A percentile compares a stretch with the other conserved stretches of the same genome.
Conservation (phyloP, 2,888 invertebrate species). For the Cantharis rufa region DNA sequence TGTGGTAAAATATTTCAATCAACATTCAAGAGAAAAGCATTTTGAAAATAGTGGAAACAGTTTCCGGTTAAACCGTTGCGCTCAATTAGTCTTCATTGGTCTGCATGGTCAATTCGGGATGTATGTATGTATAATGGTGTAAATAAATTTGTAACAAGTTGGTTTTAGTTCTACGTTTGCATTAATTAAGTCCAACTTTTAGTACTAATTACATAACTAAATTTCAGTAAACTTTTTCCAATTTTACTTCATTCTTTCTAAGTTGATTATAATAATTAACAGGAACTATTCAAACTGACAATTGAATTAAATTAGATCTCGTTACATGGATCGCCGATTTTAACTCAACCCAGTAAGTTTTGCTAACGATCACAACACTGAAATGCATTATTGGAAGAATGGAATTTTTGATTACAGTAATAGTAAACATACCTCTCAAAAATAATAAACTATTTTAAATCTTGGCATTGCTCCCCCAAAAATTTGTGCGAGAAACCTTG, state of each 20-base stretch:
- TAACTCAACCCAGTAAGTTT: neutral
- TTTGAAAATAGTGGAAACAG: slow-evolving; percentile 15
- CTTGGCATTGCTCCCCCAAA: neutral
- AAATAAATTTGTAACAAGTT: slow-evolving; percentile 26
- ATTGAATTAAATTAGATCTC: neutral
- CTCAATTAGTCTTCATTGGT: slow-evolving; percentile 31
- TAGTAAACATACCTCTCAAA: neutral
- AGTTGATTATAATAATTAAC: neutral
- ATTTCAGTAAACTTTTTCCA: neutral
- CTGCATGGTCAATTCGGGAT: slow-evolving; percentile 34
- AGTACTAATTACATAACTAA: neutral
- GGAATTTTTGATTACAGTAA: neutral
- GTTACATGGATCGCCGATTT: neutral
- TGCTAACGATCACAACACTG: neutral
- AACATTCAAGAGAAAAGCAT: neutral
- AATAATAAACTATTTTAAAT: neutral
- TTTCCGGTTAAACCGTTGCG: slow-evolving; percentile 28
- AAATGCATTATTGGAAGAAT: neutral
- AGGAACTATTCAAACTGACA: neutral
- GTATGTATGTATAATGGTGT: slow-evolving; percentile 22
- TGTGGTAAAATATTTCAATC: neutral
- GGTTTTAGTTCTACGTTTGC: neutral
- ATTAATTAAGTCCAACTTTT: neutral
- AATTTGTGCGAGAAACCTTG: neutral
- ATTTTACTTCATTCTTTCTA: neutral